A percentile compares a stretch with the other conserved stretches of the same genome.
These are phyloP conservation scores for Dromaius novaehollandiae DNA, from an alignment of 2,113 vertebrate genomes.

Conservation along the genomic window DNA sequence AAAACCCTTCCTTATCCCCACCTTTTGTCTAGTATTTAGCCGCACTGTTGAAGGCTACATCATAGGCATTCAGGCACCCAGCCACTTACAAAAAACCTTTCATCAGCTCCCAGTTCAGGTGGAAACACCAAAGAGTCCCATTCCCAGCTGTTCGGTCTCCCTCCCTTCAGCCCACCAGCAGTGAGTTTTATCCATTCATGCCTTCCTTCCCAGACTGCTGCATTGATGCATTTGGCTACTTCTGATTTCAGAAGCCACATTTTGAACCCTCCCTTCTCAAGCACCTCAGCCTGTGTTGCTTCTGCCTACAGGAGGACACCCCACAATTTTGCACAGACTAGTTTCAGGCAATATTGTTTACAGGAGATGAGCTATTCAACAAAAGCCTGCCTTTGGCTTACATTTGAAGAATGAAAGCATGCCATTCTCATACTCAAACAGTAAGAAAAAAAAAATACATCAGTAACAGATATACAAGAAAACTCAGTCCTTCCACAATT, in stretches of 20 bases:
- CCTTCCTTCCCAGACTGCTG: background rate
- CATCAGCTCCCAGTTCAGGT: no score
- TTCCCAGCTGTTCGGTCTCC: fast-evolving
- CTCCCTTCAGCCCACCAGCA: background rate
- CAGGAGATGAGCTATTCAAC: background rate
- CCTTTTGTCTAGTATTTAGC: slow-evolving; percentile 70
- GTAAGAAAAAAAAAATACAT: background rate
- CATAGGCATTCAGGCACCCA: slow-evolving; percentile 64
- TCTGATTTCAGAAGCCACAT: background rate
- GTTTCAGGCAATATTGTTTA: background rate
- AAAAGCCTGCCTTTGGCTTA: background rate
- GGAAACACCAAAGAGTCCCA: background rate
- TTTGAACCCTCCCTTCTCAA: background rate
- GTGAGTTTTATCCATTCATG: fast-evolving
- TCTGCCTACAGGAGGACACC: background rate
- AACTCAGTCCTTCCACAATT: background rate
- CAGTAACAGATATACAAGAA: background rate
- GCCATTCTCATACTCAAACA: background rate
- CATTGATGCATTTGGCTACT: background rate
- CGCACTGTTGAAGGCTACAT: slow-evolving; percentile 69
- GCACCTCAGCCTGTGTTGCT: background rate
- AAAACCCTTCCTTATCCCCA: slow-evolving; percentile 47
- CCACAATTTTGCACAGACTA: background rate
- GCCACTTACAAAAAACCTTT: fast-evolving
- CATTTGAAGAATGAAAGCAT: background rate